Base-by-base conservation (phyloP, 1,140 invertebrate genomes). In the Mesaphorura yosii region DNA sequence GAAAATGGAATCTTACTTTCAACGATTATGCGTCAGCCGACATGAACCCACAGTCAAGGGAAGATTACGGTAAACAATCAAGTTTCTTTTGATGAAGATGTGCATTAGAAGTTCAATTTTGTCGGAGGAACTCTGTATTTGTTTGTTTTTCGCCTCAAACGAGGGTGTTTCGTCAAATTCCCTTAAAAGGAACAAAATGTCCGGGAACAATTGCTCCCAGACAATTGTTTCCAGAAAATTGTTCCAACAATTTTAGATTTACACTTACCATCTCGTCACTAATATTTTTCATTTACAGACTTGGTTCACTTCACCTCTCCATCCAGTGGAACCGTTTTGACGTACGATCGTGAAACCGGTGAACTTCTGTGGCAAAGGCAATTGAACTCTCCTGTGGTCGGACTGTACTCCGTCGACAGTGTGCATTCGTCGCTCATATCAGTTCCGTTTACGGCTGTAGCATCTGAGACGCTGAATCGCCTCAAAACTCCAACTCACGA, bases 1-100 rank as follows among this genome's bases (percentile, higher is more conserved):
- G 84, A 67, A 82, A 83, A 64, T 98, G 92, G 91, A 97, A 98
- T 75, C 84, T 95, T 12, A 96, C 92, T 0, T 97, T 88, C 69
- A 87, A 82, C 65, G 85, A 88, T 71, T 90, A 90, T 69, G 80
- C 85, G 1, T 80, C 86, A 14, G 75, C 78, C 39, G 78, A 79
- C 46, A 83, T 88, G 75, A 78, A 76, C 22, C 75, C 78, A 49
- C 81, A 88, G 62, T 73, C 79, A 66, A 70, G 79, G 15, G 80
- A 80, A 63, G 82, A 86, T 72, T 92, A 93, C 76, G 85, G 88
- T 91, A 70, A 73, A 55, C 47, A 10, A 34, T 10, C 31, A 34
- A 34, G 10, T 34, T n/a, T n/a, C n/a, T n/a, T n/a, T n/a, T n/a
- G n/a, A n/a, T n/a, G n/a, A n/a, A n/a, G n/a, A n/a, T n/a, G n/a